Percentiles rank a stretch among this genome's conserved stretches.
Conservation (phyloP, 2,113 vertebrate species). For the Prolemur simus region DNA sequence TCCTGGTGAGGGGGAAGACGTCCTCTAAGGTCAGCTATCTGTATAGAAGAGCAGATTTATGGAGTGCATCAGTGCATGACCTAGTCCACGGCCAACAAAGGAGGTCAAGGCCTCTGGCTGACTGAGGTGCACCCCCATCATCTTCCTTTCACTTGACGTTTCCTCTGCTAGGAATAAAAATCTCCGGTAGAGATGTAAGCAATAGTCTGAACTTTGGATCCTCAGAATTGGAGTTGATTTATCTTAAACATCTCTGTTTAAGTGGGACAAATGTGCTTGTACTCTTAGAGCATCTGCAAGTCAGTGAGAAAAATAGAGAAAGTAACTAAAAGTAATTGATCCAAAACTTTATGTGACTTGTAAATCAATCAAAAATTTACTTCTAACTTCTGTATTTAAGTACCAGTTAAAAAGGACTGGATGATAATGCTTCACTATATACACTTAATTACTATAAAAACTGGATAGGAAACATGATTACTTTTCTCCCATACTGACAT, state of each 20-base stretch:
- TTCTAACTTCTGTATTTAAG: slow-evolving; percentile 39
- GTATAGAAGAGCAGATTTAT: not conserved
- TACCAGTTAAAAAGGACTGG: slow-evolving; percentile 59
- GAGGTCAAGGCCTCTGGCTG: not conserved
- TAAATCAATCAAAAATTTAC: slow-evolving; percentile 4
- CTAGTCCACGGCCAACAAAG: not conserved
- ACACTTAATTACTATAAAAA: slow-evolving; percentile 35
- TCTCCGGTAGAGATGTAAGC: not conserved
- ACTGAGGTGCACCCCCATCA: not conserved
- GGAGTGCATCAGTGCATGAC: accelerated
- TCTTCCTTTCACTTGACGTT: not conserved
- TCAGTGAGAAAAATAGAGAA: slow-evolving; percentile 38
- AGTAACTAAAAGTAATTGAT: slow-evolving; percentile 56
- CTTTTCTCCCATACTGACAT: slow-evolving; percentile 33
- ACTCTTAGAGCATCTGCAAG: slow-evolving; percentile 21
- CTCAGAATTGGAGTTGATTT: not conserved
- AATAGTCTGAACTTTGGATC: not conserved
- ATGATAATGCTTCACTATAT: slow-evolving; percentile 6
- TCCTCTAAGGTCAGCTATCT: not conserved
- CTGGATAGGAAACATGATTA: not conserved
- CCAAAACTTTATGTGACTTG: slow-evolving; percentile 51
- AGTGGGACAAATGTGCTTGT: not conserved
- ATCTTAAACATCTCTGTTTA: slow-evolving; percentile 8
- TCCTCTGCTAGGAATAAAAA: not conserved
- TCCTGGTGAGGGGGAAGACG: not conserved